phyloP scores from a whole-genome alignment of 1,140 invertebrate genomes.

The Penaeus chinensis region DNA sequence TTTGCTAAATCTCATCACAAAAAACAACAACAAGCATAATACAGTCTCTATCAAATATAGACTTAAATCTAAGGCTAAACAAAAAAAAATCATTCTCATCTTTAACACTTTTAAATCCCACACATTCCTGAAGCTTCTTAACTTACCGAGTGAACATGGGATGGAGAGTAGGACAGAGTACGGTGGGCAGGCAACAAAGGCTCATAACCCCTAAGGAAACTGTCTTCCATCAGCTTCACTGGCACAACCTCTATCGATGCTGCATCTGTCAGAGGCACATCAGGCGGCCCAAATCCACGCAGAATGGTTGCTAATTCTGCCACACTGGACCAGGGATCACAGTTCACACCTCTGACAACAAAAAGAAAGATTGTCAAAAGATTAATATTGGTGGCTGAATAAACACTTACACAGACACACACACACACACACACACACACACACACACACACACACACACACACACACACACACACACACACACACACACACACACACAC shows the following conservation, averaged over 20 bases:
- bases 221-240: conserved; percentile 54
- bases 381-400: background rate
- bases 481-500: conserved; percentile 1
- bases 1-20: too few species aligned
- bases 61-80: too few species aligned
- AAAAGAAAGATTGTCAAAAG: background rate
- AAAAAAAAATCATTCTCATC: too few species aligned
- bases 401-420: background rate
- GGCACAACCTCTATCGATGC: conserved; percentile 8
- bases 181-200: conserved; percentile 53
- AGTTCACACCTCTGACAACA: background rate
- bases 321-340: conserved; percentile 50
- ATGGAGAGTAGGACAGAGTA: conserved; percentile 16
- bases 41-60: too few species aligned
- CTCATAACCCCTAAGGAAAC: conserved; percentile 58
- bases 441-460: background rate
- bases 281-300: conserved; percentile 44
- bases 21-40: too few species aligned
- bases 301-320: conserved; percentile 60
- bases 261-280: conserved; percentile 25
- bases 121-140: too few species aligned
- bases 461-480: background rate
- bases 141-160: conserved; percentile 12
- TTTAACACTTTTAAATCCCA: too few species aligned
- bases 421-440: background rate